Percentiles rank a stretch among this genome's conserved stretches.
Conservation (phyloP, 2,797 vertebrate species). For the Miichthys miiuy region DNA sequence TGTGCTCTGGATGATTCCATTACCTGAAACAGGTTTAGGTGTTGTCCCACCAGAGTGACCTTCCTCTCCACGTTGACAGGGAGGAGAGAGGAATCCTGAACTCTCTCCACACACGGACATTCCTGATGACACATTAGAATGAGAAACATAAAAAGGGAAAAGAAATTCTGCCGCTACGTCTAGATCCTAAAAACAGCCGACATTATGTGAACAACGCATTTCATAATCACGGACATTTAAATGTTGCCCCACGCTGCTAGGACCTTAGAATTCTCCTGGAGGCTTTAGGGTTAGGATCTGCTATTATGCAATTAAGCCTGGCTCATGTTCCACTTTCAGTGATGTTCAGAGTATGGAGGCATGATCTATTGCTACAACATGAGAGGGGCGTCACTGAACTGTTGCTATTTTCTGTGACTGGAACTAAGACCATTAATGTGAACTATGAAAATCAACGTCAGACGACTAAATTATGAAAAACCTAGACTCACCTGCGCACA, state of each 20-base stretch:
- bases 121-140: constrained; percentile 73
- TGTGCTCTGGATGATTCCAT: not conserved
- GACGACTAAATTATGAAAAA: not conserved
- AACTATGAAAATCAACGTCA: not conserved
- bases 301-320: not conserved
- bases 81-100: constrained; percentile 89
- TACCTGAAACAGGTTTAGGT: constrained; percentile 94
- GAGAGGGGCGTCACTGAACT: not conserved
- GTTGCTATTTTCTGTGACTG: not conserved
- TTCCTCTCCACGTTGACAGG: constrained; percentile 91
- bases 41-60: constrained; percentile 90
- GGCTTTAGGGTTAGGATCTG: not conserved
- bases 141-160: not conserved
- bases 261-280: not conserved
- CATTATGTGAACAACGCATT: not conserved
- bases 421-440: not conserved
- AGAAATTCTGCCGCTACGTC: not conserved
- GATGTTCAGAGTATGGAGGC: not conserved
- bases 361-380: not conserved
- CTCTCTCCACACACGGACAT: constrained; percentile 92
- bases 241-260: not conserved
- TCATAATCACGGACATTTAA: not conserved
- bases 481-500: not conserved
- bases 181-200: not conserved
- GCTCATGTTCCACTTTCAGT: constrained; percentile 2